Base-by-base conservation (phyloP, 2,797 vertebrate genomes). In the Picus viridis region DNA sequence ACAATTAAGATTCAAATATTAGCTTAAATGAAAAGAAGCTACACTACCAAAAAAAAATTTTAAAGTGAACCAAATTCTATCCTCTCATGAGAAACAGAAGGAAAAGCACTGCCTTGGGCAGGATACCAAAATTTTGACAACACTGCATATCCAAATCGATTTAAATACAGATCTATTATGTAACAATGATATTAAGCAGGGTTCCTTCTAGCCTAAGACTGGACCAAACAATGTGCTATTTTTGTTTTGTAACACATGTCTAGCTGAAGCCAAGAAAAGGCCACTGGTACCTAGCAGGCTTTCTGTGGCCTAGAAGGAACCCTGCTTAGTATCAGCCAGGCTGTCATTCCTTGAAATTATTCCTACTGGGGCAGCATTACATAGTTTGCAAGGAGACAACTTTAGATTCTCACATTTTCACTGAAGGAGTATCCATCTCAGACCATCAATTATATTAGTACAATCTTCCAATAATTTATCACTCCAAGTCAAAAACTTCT, bases 11-110 rank as follows among this genome's bases (percentile, higher is more conserved):
- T 51, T 61, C 77, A 56, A 82, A 29, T 57, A 64, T 32, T 49
- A 68, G 14, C n/a, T 68, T 36, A 54, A 68, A 87, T 19, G 10
- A 81, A 86, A 92, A 88, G 17, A 68, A 86, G 6, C 5, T 34
- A 63, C 22, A 45, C 7, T 13, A 62, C 3, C 7, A 54, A 63
- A 43, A 20, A 53, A 24, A 20, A 12, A 43, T 12, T 39, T 39
- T 12, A 39, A 4, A 1, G 0, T 1, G 2, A 22, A 49, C 15
- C 30, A 43, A 68, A 75, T 39, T 7, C 24, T 81, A 6, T 51
- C 32, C 26, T 71, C 10, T 18, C 16, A 19, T 41, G 70, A 39
- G 27, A 79, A 58, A 19, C 39, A 59, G 39, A 16, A 86, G 10
- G 16, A 76, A 73, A 73, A 82, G 29, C 43, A 85, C 29, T 61